Conservation (phyloP, 2,888 invertebrate species). For the Oxyscelio sp. region DNA sequence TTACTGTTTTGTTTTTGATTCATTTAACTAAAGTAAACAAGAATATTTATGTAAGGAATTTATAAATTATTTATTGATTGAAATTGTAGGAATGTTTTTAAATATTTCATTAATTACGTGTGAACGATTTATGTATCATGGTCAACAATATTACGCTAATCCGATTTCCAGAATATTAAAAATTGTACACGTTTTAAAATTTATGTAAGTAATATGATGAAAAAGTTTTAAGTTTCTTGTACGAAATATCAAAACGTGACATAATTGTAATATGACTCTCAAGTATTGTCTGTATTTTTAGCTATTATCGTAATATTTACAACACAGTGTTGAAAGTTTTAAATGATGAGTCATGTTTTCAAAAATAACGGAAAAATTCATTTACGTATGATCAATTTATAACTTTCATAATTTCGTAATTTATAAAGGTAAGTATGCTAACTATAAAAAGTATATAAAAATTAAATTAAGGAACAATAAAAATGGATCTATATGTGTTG, state of each 20-base stretch:
- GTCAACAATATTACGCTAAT: neutral
- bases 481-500: too few relatives aligned
- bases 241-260: too few relatives aligned
- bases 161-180: neutral
- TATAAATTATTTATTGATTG: neutral
- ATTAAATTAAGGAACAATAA: too few relatives aligned
- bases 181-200: slow-evolving; percentile 5
- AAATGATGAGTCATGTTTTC: slow-evolving; percentile 14
- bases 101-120: neutral
- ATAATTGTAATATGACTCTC: too few relatives aligned
- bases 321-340: neutral
- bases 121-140: too few relatives aligned
- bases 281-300: neutral
- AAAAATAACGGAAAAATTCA: slow-evolving; percentile 33
- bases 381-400: slow-evolving; percentile 3
- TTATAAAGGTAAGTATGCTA: too few relatives aligned
- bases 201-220: too few relatives aligned
- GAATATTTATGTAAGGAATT: neutral
- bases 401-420: too few relatives aligned
- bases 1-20: neutral
- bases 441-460: too few relatives aligned
- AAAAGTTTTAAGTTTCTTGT: too few relatives aligned
- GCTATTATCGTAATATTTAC: neutral
- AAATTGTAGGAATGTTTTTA: neutral
- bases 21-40: neutral